A percentile compares a stretch with the other conserved stretches of the same genome.
Evolutionary conservation across 2,888 invertebrate genomes (phyloP).

Genomic region (Trilocha varians): DNA sequence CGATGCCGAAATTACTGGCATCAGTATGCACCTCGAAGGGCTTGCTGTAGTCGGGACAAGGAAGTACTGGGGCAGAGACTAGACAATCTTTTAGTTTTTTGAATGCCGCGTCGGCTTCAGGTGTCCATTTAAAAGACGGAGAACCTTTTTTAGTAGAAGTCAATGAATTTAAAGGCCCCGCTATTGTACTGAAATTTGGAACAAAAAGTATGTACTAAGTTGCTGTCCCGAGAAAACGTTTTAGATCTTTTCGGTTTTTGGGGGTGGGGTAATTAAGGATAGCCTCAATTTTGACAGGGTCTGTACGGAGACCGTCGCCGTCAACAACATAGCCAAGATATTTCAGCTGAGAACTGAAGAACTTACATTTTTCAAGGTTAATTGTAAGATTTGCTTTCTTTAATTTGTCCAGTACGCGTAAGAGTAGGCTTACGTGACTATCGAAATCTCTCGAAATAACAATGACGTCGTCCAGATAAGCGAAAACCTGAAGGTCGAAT

Average conservation of each 20-base stretch:
- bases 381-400: constrained; percentile 13
- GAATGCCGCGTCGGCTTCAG: constrained; percentile 3
- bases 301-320: constrained; percentile 15
- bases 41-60: too few species aligned
- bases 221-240: too few species aligned
- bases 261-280: constrained; percentile 18
- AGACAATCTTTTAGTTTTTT: neutral
- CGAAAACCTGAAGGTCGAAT: constrained; percentile 15
- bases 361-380: constrained; percentile 12
- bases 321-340: constrained; percentile 23
- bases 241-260: constrained; percentile 1
- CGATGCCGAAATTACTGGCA: too few species aligned
- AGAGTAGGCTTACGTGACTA: constrained; percentile 14
- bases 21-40: too few species aligned
- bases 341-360: constrained; percentile 8
- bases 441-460: constrained; percentile 13
- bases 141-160: too few species aligned
- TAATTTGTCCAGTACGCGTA: constrained; percentile 13
- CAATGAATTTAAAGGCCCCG: too few species aligned
- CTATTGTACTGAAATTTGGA: too few species aligned
- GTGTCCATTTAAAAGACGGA: too few species aligned
- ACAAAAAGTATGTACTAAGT: too few species aligned
- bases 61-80: too few species aligned
- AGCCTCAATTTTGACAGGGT: constrained; percentile 19
- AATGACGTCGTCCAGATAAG: constrained; percentile 17